phyloP scores from a whole-genome alignment of 2,888 invertebrate genomes.

The Argynnis bischoffii region DNA sequence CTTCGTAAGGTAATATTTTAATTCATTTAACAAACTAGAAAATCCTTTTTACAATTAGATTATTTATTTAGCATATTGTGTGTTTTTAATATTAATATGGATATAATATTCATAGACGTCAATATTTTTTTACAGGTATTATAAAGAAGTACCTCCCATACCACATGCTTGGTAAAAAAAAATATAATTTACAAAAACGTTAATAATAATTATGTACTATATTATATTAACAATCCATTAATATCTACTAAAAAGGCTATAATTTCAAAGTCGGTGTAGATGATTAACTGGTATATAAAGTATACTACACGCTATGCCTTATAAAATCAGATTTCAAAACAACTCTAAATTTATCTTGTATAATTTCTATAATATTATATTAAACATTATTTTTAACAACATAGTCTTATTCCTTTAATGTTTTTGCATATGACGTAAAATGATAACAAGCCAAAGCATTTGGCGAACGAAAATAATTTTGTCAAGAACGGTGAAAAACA shows the following conservation, averaged over 20 bases:
- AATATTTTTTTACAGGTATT: constrained; percentile 59
- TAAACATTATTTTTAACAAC: background rate
- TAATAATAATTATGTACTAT: constrained; percentile 1
- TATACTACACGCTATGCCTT: too few relatives aligned
- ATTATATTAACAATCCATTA: background rate
- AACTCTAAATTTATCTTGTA: too few relatives aligned
- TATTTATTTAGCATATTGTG: too few relatives aligned
- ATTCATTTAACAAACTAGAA: background rate
- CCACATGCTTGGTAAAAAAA: constrained; percentile 61
- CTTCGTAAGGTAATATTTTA: constrained; percentile 62
- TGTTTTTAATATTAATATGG: background rate
- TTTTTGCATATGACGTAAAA: constrained; percentile 12
- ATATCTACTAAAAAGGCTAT: too few relatives aligned
- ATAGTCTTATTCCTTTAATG: background rate
- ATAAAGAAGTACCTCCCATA: constrained; percentile 75
- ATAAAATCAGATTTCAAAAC: too few relatives aligned
- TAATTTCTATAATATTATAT: background rate
- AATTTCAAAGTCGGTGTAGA: too few relatives aligned
- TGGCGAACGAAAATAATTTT: constrained; percentile 38
- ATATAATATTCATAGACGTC: constrained; percentile 1
- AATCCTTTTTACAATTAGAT: too few relatives aligned
- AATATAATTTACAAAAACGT: background rate
- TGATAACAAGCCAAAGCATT: constrained; percentile 30
- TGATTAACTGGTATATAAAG: too few relatives aligned
- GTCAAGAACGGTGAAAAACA: constrained; percentile 41